phyloP scores from a whole-genome alignment of 1,140 invertebrate genomes.

The Penaeus indicus region DNA sequence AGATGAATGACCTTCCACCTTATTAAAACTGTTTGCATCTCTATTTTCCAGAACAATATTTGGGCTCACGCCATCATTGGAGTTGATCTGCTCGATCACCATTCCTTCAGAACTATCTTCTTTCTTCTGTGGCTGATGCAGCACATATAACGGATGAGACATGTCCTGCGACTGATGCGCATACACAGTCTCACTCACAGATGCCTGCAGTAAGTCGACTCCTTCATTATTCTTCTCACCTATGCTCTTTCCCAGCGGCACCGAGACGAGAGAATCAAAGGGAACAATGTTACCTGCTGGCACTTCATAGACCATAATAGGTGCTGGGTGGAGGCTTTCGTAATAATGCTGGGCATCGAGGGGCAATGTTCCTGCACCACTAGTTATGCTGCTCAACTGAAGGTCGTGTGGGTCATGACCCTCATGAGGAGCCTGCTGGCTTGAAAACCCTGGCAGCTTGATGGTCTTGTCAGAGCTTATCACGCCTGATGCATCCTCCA shows the following conservation, averaged over 20 bases:
- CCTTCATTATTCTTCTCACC: slow-evolving; percentile 38
- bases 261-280: slow-evolving; percentile 55
- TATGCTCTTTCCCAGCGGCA: slow-evolving; percentile 41
- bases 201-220: slow-evolving; percentile 45
- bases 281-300: slow-evolving; percentile 54
- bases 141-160: slow-evolving; percentile 45
- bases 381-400: slow-evolving; percentile 37
- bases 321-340: slow-evolving; percentile 43
- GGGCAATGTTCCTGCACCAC: slow-evolving; percentile 27
- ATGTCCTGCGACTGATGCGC: slow-evolving; percentile 48
- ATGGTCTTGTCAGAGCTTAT: slow-evolving; percentile 33
- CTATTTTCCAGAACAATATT: slow-evolving; percentile 51
- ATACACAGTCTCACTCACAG: slow-evolving; percentile 54
- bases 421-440: slow-evolving; percentile 1
- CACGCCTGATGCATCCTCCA: slow-evolving; percentile 40
- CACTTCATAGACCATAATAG: slow-evolving; percentile 58
- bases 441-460: slow-evolving; percentile 37
- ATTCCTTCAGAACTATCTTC: slow-evolving; percentile 32
- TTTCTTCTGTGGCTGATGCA: slow-evolving; percentile 55
- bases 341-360: slow-evolving; percentile 54
- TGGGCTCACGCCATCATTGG: slow-evolving; percentile 31
- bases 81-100: slow-evolving; percentile 55
- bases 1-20: slow-evolving; percentile 33
- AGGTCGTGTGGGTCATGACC: slow-evolving; percentile 27
- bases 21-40: slow-evolving; percentile 39